Evolutionary conservation across 2,113 vertebrate genomes (phyloP), one percentile per base, ranked within the genome.

Genomic region (Stigmatopora nigra): DNA sequence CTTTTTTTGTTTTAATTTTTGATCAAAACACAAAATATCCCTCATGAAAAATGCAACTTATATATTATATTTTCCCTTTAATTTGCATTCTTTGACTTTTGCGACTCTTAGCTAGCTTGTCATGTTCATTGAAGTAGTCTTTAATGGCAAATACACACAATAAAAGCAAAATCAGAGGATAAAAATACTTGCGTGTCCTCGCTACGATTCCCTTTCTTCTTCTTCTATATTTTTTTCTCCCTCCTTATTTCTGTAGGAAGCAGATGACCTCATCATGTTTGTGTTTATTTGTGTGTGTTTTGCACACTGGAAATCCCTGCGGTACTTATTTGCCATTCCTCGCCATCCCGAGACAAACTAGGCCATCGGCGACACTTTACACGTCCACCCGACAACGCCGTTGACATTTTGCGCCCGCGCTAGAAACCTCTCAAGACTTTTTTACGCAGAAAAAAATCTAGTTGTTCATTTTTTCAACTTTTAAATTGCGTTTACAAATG

Each of bases 281-380:
- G 44, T 45, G 58, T 44, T 59, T 22, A 19, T 49, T 51, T 35
- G 22, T 25, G 38, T 58, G 20, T 67, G 61, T 31, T 56, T 53
- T 61, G 67, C 65, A 52, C 63, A 36, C 60, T 31, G 55, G 46
- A 72, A 70, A 41, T 80, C 83, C 82, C 82, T 78, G 61, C 56
- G 82, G 82, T 81, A 73, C 83, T 78, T 88, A 85, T 88, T 88
- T 87, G 77, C 75, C 59, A 60, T 75, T 52, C 73, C 69, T 79
- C 77, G 84, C 80, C 73, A 82, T 85, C 70, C 84, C 76, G 82
- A 77, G 64, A 76, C 71, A 81, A 88, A 84, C 71, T 87, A 86
- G 86, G 84, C 75, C 86, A 82, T 55, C 69, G 59, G 65, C 51
- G 78, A 65, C 77, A 72, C 72, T 71, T 51, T 51, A 9, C n/a